phyloP scores from a whole-genome alignment of 2,797 vertebrate genomes.

The Pachyuromys duprasi region DNA sequence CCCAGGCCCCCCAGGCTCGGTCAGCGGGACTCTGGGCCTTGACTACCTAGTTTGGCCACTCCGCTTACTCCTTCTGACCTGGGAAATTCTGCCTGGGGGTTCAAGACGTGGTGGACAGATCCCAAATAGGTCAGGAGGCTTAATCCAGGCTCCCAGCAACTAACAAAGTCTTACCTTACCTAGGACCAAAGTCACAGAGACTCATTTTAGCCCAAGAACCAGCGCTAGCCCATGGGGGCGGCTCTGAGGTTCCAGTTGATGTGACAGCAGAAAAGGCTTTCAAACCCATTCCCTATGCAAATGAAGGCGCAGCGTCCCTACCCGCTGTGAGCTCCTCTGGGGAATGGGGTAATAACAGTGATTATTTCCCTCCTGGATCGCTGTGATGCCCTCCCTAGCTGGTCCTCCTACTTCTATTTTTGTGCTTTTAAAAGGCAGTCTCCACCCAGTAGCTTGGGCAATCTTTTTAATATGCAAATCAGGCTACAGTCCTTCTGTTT shows the following conservation, averaged over 20 bases:
- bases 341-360: neutral
- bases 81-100: no score
- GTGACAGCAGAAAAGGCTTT: neutral
- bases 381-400: neutral
- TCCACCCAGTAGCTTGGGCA: slow-evolving; percentile 67
- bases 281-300: neutral
- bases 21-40: neutral
- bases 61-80: neutral
- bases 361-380: slow-evolving; percentile 2
- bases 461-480: slow-evolving; percentile 72
- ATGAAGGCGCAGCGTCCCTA: neutral
- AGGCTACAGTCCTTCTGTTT: slow-evolving; percentile 14
- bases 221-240: neutral
- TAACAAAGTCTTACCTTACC: neutral
- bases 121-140: neutral
- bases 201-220: neutral
- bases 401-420: slow-evolving; percentile 65
- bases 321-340: neutral
- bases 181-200: neutral
- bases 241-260: slow-evolving; percentile 11
- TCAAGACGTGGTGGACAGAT: neutral
- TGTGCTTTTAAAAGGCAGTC: slow-evolving; percentile 56
- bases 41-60: neutral
- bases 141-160: neutral
- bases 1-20: neutral